Conservation (phyloP, 2,113 vertebrate genomes). For the Lagopus muta region DNA sequence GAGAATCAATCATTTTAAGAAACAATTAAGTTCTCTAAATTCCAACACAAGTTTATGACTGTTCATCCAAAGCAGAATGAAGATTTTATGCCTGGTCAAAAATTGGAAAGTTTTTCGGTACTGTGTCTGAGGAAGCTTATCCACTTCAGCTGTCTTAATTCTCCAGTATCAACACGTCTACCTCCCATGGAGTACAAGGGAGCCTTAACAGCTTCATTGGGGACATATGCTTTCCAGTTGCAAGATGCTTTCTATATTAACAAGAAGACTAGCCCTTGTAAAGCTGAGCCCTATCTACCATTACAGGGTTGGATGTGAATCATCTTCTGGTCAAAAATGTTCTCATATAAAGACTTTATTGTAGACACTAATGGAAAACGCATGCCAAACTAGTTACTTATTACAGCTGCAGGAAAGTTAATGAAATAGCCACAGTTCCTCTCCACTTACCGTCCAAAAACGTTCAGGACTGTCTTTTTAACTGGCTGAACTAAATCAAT, state of each 20-base stretch:
- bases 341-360: slow-evolving; percentile 59
- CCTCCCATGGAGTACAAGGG: neutral
- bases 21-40: rapidly evolving
- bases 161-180: neutral
- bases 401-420: slow-evolving; percentile 62
- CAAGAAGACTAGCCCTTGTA: neutral
- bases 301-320: neutral
- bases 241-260: neutral
- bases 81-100: neutral
- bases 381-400: slow-evolving; percentile 55
- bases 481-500: slow-evolving; percentile 73
- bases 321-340: slow-evolving; percentile 44
- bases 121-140: neutral
- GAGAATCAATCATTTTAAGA: neutral
- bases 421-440: slow-evolving; percentile 60
- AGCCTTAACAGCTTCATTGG: neutral
- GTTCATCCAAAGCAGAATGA: neutral
- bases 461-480: slow-evolving; percentile 59
- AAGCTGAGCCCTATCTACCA: neutral
- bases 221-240: neutral
- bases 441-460: slow-evolving; percentile 53
- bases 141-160: neutral
- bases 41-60: neutral
- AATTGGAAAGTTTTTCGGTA: neutral
- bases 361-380: slow-evolving; percentile 70